phyloP scores from a whole-genome alignment of 1,140 invertebrate genomes.

The Lasaia peninsularis region DNA sequence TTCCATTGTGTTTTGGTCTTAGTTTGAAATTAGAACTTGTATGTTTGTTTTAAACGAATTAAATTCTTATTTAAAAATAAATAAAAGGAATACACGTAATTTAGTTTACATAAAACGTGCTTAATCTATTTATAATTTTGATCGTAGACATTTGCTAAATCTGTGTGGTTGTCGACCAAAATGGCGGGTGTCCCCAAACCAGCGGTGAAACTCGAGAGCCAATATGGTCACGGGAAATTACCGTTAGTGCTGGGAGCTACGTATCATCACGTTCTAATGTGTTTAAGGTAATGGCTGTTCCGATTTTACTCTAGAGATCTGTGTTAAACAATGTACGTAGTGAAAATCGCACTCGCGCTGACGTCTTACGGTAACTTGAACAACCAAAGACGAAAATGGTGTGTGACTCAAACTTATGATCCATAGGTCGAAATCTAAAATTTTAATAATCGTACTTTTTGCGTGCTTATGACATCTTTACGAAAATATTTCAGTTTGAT shows the following conservation, averaged over 20 bases:
- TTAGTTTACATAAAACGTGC: not conserved
- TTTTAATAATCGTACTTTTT: too few species aligned
- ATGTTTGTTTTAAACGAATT: too few species aligned
- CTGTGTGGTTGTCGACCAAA: conserved; percentile 17
- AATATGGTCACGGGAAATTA: conserved; percentile 27
- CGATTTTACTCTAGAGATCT: not conserved
- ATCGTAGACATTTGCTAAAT: conserved; percentile 12
- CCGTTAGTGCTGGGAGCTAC: conserved; percentile 24
- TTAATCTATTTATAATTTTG: not conserved
- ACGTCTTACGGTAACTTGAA: not conserved
- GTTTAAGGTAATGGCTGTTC: not conserved
- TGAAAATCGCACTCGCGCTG: not conserved
- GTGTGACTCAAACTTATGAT: too few species aligned
- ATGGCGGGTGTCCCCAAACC: conserved; percentile 23
- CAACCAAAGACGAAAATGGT: too few species aligned
- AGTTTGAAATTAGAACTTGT: too few species aligned
- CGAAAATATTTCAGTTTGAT: too few species aligned
- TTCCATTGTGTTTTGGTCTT: too few species aligned
- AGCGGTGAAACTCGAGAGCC: conserved; percentile 24
- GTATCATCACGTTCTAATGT: conserved; percentile 7
- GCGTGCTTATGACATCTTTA: too few species aligned
- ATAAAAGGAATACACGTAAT: too few species aligned
- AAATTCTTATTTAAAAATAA: too few species aligned
- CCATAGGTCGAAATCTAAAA: too few species aligned
- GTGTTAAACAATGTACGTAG: not conserved